These are phyloP conservation scores for Cataglyphis altisquamis DNA, from an alignment of 2,888 invertebrate genomes.

Conservation along the genomic window DNA sequence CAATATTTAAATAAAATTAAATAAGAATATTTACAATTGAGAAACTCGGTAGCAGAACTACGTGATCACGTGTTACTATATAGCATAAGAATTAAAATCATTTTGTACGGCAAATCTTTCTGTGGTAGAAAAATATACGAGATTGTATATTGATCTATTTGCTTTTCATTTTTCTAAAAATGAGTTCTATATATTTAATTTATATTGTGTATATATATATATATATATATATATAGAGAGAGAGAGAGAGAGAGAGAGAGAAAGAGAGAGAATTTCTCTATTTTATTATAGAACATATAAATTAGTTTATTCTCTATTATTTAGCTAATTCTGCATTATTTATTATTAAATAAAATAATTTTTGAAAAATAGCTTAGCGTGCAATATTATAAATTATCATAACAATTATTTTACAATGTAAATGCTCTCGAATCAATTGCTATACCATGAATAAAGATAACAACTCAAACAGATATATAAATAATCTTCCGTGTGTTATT, in stretches of 20 bases:
- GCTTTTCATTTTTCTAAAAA: background rate
- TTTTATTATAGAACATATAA: background rate
- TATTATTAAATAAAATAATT: conserved; percentile 3
- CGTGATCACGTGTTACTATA: background rate
- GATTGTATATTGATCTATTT: background rate
- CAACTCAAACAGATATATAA: background rate
- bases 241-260: too few relatives aligned
- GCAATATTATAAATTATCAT: background rate
- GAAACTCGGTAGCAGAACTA: conserved; percentile 5
- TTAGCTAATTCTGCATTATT: background rate
- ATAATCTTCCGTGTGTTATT: background rate
- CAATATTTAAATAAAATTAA: background rate
- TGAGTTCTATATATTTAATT: background rate
- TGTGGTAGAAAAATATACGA: background rate
- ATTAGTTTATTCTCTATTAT: background rate
- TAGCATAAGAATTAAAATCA: conserved; percentile 4
- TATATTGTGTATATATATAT: background rate
- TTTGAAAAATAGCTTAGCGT: background rate
- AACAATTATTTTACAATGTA: background rate
- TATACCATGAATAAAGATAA: background rate
- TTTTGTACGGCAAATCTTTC: background rate
- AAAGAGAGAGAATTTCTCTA: background rate
- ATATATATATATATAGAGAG: too few relatives aligned
- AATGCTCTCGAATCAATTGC: background rate
- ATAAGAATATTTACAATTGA: conserved; percentile 11